Base-by-base conservation (phyloP, 2,888 invertebrate species). In the Bombyx huttoni region DNA sequence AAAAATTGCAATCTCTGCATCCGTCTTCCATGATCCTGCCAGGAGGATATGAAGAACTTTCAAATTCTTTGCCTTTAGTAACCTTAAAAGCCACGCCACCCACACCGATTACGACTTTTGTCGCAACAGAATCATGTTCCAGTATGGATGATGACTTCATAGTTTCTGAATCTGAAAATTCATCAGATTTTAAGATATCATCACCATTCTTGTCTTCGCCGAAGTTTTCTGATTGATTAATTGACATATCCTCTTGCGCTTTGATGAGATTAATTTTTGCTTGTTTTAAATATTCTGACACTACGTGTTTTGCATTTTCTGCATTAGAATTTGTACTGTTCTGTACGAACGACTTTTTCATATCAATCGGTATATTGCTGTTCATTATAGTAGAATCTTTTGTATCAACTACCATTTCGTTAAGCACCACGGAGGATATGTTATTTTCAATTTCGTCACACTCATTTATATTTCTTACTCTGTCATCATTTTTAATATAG, bases 1-100 rank as follows among this genome's bases (percentile, higher is more conserved):
- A 98, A 68, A 98, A 94, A 53, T 91, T 91, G 70, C 96, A 97
- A 40, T 94, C 92, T 62, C 94, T 92, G 52, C 93, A 91, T 0
- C 94, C 94, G 67, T 94, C 94, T 68, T 93, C 93, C 71, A 91
- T 90, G 10, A 93, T 89, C 58, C 89, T 76, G 7, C 90, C 85
- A 7, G 89, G 87, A 48, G 90, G 79, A 63, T 89, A 89, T 5
- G 89, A 77, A 45, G 78, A 56, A 49, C 75, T 75, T 65, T 88
- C 71, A 70, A 84, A 86, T 58, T 90, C 84, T 69, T 91, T 83
- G 64, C 90, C 75, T 60, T 90, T 90, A 3, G 88, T 82, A 8
- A 90, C 89, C 70, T 90, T 89, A 59, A 91, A 91, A 46, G 90
- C 90, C 8, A 91, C 87, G 46, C 92, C 91, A 47, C 92, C 92